Evolutionary conservation across 2,113 vertebrate species (phyloP), one percentile per base, ranked within the genome.

Genomic region (Catharus fuscescens): DNA sequence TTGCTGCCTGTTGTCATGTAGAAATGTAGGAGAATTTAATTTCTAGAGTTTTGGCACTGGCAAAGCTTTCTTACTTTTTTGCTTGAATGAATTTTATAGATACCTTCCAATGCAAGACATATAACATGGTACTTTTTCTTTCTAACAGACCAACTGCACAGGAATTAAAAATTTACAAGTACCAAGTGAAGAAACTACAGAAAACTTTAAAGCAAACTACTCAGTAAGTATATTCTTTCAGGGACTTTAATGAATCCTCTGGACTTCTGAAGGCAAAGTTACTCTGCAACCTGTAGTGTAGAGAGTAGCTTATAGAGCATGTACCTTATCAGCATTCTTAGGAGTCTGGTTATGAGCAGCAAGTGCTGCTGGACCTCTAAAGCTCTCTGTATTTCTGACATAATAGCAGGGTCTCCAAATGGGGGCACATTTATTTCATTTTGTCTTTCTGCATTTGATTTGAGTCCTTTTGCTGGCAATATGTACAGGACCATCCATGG

Each of bases 91-190:
- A 44, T 86, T 86, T 60, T 67, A 50, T 38, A 34, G 29, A 8
- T 50, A 24, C 24, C 56, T 34, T 34, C 77, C 88, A 73, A 70
- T 71, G 71, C n/a, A 87, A 77, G 95, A 24, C 8, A n/a, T 60
- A 50, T 20, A 77, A 80, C 28, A 18, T 25, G 14, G 40, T 52
- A 14, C 12, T 60, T 82, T 95, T 95, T 88, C 59, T 89, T 93
- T 80, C 84, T 62, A 81, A 34, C 48, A 98, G 98, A 92, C 98
- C 98, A 20, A 97, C 98, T 45, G 92, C 94, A 47, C 97, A 97
- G 80, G 98, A 99, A 42, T 88, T 99, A 85, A 98, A 97, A 96
- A 95, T 98, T 89, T 98, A 98, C 97, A 98, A 98, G 91, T 97
- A 98, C 52, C 98, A 98, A 61, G 95, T 98, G 84, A 98, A 96